Evolutionary conservation across 2,888 invertebrate species (phyloP).

Genomic region (Leucoma salicis): DNA sequence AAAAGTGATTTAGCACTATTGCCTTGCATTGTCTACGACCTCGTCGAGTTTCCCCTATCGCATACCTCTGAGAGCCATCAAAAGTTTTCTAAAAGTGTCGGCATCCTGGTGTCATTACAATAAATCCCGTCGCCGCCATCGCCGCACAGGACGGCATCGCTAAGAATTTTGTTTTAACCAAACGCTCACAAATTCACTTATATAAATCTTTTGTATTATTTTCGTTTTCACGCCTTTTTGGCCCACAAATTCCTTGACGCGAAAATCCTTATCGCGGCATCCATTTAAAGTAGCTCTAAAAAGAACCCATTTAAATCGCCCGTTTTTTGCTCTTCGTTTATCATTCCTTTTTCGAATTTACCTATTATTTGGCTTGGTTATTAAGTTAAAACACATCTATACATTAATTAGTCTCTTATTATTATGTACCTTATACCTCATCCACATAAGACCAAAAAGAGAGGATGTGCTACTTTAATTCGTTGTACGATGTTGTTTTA

Average conservation of each 20-base stretch:
- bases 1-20: background rate
- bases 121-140: constrained; percentile 72
- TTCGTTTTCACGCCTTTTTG: constrained; percentile 82
- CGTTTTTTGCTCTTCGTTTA: constrained; percentile 66
- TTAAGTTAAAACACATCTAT: too few relatives aligned
- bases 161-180: constrained; percentile 80
- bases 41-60: constrained; percentile 39
- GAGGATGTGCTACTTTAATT: too few relatives aligned
- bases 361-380: constrained; percentile 45
- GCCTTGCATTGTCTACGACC: too few relatives aligned
- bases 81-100: constrained; percentile 65
- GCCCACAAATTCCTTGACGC: constrained; percentile 75
- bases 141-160: constrained; percentile 83
- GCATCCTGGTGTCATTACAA: constrained; percentile 74
- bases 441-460: too few relatives aligned
- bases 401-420: too few relatives aligned
- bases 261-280: constrained; percentile 80
- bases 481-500: too few relatives aligned
- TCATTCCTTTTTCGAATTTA: constrained; percentile 56
- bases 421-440: too few relatives aligned
- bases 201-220: constrained; percentile 78
- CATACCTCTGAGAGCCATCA: constrained; percentile 69
- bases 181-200: constrained; percentile 82
- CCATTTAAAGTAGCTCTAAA: constrained; percentile 76
- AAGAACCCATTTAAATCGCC: constrained; percentile 60